Evolutionary conservation across 2,888 invertebrate species (phyloP), one percentile per base, ranked within the genome.

Genomic region (Tineola bisselliella): DNA sequence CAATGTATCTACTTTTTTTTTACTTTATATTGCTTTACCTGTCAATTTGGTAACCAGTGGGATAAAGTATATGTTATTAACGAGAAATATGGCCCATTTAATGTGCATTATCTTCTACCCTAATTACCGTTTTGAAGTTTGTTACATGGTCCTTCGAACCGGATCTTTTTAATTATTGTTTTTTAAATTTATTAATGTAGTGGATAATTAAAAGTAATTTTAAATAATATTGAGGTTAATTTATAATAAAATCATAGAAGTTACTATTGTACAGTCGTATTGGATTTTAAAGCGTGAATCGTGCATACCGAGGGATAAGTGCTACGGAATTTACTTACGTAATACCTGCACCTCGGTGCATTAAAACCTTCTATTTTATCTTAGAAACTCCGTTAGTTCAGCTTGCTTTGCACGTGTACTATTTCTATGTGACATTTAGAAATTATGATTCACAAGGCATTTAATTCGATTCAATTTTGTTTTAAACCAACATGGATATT

Each of bases 271-370:
- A 69, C 68, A 70, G 71, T 67, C 65, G 66, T n/a, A 38, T 38
- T 10, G 38, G 10, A 38, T 38, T 10, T 38, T 6, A 38, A n/a
- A 38, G 38, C 38, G 48, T 48, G 17, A 15, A 15, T 48, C 48
- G 48, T 48, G 48, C 48, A 48, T 48, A 62, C 69, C 73, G 82
- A 77, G 81, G 79, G 79, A 81, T 83, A 81, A 71, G 61, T 63
- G 15, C 70, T 75, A 75, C 74, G 71, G 70, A 65, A 67, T 64
- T 67, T 67, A 64, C 63, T 82, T 80, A 73, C 75, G 74, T 72
- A 76, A 79, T 75, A 81, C 79, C 75, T 77, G 80, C 73, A 73
- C 65, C 67, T 67, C 61, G 59, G 13, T 58, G 31, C 48, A 48
- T 44, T 4, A 43, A 58, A 54, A 63, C 62, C 65, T 62, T 19